Evolutionary conservation across 2,888 invertebrate genomes (phyloP), one percentile per base, ranked within the genome.

Genomic region (Drosophila limbata): DNA sequence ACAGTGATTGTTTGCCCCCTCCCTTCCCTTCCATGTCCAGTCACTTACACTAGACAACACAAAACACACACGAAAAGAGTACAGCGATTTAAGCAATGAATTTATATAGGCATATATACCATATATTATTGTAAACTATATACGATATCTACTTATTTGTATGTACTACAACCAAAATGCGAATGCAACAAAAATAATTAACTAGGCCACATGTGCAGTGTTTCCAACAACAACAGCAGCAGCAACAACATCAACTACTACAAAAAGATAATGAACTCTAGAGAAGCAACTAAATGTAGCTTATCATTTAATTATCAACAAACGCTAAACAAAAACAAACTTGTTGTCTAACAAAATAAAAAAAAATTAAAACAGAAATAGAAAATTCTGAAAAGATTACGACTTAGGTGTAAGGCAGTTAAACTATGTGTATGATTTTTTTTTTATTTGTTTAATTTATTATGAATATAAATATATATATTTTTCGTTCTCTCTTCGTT

Each of bases 71-170:
- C 60, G 33, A 55, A 59, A 75, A 51, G 59, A 71, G 71, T 81
- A 81, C 86, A 83, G 88, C 86, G 86, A 88, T 75, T 82, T 71
- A 85, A 82, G 75, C 83, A 82, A 84, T 88, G 88, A 86, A 84
- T 84, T 86, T 86, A 88, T 81, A 79, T 81, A 79, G 81, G 68
- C 76, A 74, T 83, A 83, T 55, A 28, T 44, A 55, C 28, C 40
- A 48, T 59, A 50, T 59, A 73, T 68, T 73, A 73, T 59, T 80
- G 86, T 82, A 85, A 77, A 83, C 85, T 88, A 78, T 76, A 83
- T 70, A 82, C 69, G 60, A 81, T 81, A 81, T 81, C 64, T 79
- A 81, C 69, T 65, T 80, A 69, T 65, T 69, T 56, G 50, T 69
- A 61, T 50, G 47, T 73, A 73, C 61, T 59, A 62, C 64, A 35